Evolutionary conservation across 1,140 invertebrate genomes (phyloP).

Genomic region (Dinoponera quadriceps): DNA sequence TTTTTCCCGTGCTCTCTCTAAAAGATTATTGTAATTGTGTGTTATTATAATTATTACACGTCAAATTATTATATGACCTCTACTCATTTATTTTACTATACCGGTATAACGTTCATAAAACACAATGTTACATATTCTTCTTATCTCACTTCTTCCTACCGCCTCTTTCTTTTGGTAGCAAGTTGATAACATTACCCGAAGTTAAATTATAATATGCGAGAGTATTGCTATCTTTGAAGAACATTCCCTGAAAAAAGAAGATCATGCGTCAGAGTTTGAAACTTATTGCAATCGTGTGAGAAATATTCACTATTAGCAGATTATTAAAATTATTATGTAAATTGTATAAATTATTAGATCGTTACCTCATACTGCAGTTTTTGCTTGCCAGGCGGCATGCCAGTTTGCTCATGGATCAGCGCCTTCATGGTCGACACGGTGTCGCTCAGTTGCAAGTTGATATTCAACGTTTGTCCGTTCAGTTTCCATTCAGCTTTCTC

Average conservation of each 20-base stretch:
- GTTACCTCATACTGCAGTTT: slow-evolving; percentile 96
- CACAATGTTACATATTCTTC: slow-evolving; percentile 12
- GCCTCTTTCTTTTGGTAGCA: slow-evolving; percentile 98
- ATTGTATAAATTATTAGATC: slow-evolving; percentile 60
- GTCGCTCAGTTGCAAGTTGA: slow-evolving; percentile 93
- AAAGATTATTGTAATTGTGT: not conserved
- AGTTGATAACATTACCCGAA: slow-evolving; percentile 92
- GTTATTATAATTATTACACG: too few species aligned
- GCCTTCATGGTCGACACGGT: slow-evolving; percentile 94
- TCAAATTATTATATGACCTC: too few species aligned
- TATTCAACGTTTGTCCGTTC: slow-evolving; percentile 94
- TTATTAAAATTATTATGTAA: slow-evolving; percentile 1
- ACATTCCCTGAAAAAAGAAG: slow-evolving; percentile 92
- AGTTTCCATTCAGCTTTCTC: slow-evolving; percentile 98
- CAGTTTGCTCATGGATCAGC: slow-evolving; percentile 94
- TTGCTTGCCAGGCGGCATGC: slow-evolving; percentile 98
- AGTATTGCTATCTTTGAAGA: slow-evolving; percentile 98
- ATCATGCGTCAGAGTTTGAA: slow-evolving; percentile 57
- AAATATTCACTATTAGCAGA: slow-evolving; percentile 3
- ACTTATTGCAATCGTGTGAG: slow-evolving; percentile 16
- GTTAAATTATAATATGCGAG: slow-evolving; percentile 98
- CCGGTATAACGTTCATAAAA: not conserved
- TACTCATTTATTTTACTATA: not conserved
- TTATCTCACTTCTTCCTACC: slow-evolving; percentile 96
- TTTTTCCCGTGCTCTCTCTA: not conserved